phyloP scores from a whole-genome alignment of 2,113 vertebrate species.

The Bostrychus sinensis region DNA sequence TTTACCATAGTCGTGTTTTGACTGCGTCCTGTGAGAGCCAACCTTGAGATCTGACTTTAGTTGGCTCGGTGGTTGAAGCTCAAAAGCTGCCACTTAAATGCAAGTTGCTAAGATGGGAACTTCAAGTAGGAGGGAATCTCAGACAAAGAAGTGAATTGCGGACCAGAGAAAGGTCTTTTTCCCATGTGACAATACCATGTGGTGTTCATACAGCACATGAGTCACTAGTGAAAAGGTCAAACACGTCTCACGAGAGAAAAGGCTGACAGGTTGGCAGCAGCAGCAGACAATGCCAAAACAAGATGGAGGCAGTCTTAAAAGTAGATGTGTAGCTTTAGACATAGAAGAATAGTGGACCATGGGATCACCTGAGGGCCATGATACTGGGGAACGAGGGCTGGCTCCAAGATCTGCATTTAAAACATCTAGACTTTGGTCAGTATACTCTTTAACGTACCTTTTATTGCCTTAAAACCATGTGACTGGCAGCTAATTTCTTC shows the following conservation, averaged over 20 bases:
- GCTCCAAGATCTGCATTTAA: too few species aligned
- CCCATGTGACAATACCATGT: conserved; percentile 39
- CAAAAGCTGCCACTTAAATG: conserved; percentile 55
- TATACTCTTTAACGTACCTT: too few species aligned
- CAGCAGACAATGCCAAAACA: neutral
- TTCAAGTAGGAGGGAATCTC: conserved; percentile 64
- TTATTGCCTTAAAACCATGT: too few species aligned
- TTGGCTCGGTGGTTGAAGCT: conserved; percentile 53
- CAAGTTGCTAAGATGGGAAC: conserved; percentile 78
- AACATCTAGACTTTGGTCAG: too few species aligned
- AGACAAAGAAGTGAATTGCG: conserved; percentile 37
- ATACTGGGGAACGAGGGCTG: too few species aligned
- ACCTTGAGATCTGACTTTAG: conserved; percentile 58
- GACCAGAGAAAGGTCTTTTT: conserved; percentile 35
- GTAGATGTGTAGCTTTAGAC: neutral
- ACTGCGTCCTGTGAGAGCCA: conserved; percentile 40
- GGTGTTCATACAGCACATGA: neutral
- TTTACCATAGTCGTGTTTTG: conserved; percentile 13
- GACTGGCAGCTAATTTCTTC: too few species aligned
- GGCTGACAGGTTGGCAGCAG: conserved; percentile 28
- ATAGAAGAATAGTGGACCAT: neutral
- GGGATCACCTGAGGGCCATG: too few species aligned
- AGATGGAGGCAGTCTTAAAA: neutral
- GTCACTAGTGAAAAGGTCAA: conserved; percentile 2
- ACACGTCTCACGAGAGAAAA: neutral